Conservation (phyloP, 1,140 invertebrate genomes). For the Tribolium castaneum region DNA sequence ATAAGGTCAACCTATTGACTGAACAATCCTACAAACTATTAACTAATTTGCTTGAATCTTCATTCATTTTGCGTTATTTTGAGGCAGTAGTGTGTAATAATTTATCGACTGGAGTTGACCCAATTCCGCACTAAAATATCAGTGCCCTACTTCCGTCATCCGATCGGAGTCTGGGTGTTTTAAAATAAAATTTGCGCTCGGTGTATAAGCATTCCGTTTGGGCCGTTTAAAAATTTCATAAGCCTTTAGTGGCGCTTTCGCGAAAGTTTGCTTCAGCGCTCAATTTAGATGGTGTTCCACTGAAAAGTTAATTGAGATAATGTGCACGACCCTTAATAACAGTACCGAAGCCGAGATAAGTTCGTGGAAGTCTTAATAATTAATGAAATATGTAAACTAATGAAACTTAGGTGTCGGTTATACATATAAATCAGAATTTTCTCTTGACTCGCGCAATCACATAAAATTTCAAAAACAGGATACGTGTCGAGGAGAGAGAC, state of each 20-base stretch:
- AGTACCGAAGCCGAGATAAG: conserved; percentile 14
- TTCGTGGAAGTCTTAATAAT: conserved; percentile 15
- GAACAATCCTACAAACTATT: too few species aligned
- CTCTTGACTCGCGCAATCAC: not conserved
- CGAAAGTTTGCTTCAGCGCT: not conserved
- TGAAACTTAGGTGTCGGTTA: conserved; percentile 22
- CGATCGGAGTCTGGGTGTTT: not conserved
- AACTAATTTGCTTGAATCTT: too few species aligned
- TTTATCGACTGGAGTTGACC: not conserved
- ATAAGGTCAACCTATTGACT: too few species aligned
- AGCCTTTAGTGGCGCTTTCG: conserved; percentile 19
- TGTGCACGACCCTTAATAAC: conserved; percentile 29
- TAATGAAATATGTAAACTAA: conserved; percentile 33
- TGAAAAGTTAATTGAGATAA: conserved; percentile 35
- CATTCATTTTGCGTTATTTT: too few species aligned
- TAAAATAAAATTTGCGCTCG: conserved; percentile 7
- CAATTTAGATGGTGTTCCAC: conserved; percentile 20
- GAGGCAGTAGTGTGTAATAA: not conserved
- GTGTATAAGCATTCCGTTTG: not conserved
- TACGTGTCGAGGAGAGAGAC: not conserved
- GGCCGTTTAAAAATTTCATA: conserved; percentile 25
- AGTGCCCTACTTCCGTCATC: not conserved
- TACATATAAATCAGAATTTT: conserved; percentile 11
- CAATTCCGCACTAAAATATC: not conserved
- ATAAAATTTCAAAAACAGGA: not conserved